A percentile compares a stretch with the other conserved stretches of the same genome.
Evolutionary conservation across 1,140 invertebrate genomes (phyloP).

Genomic region (Ditylenchus dipsaci): DNA sequence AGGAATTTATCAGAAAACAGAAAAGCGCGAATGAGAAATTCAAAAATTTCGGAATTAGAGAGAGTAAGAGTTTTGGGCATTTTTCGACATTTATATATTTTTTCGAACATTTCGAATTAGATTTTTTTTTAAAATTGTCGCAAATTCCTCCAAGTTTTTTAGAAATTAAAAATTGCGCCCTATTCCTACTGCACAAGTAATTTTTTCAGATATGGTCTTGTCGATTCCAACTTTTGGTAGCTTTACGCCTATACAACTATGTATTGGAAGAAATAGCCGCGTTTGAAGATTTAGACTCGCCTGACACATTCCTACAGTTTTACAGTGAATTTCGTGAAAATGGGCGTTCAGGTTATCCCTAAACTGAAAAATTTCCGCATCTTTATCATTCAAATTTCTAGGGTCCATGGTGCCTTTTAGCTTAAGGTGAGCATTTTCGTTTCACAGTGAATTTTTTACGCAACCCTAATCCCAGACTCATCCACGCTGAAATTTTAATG

Average conservation of each 20-base stretch:
- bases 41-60: too few relatives aligned
- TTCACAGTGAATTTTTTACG: too few relatives aligned
- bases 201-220: constrained; percentile 43
- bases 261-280: constrained; percentile 41
- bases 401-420: constrained; percentile 40
- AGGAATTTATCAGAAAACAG: too few relatives aligned
- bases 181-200: too few relatives aligned
- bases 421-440: constrained; percentile 8
- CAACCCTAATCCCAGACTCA: constrained; percentile 20
- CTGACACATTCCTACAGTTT: constrained; percentile 48
- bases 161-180: too few relatives aligned
- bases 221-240: constrained; percentile 47
- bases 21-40: too few relatives aligned
- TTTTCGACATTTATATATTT: too few relatives aligned
- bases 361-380: not conserved
- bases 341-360: constrained; percentile 2
- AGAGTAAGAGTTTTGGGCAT: too few relatives aligned
- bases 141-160: constrained; percentile 13
- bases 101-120: too few relatives aligned
- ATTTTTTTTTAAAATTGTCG: not conserved
- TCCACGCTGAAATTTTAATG: constrained; percentile 40
- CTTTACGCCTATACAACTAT: constrained; percentile 38
- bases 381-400: not conserved
- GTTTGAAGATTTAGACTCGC: constrained; percentile 50
- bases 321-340: constrained; percentile 6